phyloP scores from a whole-genome alignment of 2,113 vertebrate genomes.

The Illadopsis cleaveri region DNA sequence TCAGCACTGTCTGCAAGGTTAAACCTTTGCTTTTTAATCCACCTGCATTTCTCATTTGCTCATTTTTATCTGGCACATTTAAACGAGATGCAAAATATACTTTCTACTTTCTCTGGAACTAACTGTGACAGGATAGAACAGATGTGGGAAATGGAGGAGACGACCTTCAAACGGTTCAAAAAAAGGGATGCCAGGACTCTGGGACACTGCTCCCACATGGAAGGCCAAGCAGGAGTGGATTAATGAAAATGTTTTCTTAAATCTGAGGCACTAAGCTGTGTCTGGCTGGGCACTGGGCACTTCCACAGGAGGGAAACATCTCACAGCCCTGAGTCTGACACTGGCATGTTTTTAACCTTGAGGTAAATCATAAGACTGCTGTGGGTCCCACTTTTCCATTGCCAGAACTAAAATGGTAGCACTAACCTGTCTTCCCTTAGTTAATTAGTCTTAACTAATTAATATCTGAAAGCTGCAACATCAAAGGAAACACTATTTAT shows the following conservation, averaged over 20 bases:
- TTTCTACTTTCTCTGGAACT: neutral
- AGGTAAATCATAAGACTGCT: neutral
- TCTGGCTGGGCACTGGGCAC: neutral
- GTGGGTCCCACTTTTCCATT: neutral
- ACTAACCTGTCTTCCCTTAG: neutral
- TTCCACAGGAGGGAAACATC: neutral
- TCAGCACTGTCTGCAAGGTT: neutral
- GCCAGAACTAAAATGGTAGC: neutral
- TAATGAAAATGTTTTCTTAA: neutral
- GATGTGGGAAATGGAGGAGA: neutral
- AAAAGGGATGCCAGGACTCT: neutral
- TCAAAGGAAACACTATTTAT: neutral
- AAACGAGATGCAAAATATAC: neutral
- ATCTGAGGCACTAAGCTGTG: neutral
- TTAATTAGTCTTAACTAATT: neutral
- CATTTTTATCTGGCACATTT: neutral
- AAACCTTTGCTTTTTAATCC: neutral
- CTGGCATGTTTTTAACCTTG: neutral
- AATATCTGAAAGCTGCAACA: neutral
- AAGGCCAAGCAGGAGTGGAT: neutral
- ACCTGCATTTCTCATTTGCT: neutral
- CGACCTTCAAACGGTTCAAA: neutral
- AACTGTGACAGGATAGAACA: neutral
- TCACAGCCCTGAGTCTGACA: neutral
- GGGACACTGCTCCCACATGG: neutral